These are phyloP conservation scores for Isurus oxyrinchus DNA, from an alignment of 2,113 vertebrate species.

Conservation along the genomic window DNA sequence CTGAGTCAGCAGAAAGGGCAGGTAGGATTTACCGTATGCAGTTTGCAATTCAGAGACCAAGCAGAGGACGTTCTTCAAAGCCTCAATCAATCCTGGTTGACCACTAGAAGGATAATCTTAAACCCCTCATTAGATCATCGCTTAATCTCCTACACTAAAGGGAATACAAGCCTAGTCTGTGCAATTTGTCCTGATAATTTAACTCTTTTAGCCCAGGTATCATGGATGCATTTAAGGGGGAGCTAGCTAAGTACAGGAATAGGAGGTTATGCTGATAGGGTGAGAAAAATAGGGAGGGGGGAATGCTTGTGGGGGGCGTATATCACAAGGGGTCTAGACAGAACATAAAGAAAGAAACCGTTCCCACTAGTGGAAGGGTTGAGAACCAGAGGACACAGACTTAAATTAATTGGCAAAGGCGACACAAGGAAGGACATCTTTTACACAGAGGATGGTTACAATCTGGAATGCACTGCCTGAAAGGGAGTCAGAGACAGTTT, in stretches of 20 bases:
- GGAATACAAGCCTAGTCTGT: not conserved
- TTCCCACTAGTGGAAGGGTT: no score
- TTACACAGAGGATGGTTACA: no score
- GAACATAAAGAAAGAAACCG: not conserved
- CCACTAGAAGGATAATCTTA: not conserved
- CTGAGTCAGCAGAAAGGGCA: not conserved
- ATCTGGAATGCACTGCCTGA: no score
- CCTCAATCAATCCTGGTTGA: not conserved
- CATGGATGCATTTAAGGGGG: not conserved
- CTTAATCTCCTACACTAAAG: not conserved
- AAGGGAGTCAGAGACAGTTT: no score
- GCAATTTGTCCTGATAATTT: not conserved
- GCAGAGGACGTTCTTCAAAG: not conserved
- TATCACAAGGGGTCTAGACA: not conserved
- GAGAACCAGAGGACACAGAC: no score
- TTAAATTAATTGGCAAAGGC: no score
- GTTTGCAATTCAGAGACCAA: not conserved
- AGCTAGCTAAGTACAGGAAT: not conserved
- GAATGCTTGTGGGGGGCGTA: not conserved
- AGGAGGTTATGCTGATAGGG: not conserved
- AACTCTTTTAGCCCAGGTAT: not conserved
- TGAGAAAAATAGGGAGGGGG: not conserved
- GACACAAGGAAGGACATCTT: no score
- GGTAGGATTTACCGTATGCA: not conserved
- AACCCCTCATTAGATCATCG: not conserved